These are phyloP conservation scores for Yponomeuta cagnagella DNA, from an alignment of 2,888 invertebrate species.

Conservation along the genomic window DNA sequence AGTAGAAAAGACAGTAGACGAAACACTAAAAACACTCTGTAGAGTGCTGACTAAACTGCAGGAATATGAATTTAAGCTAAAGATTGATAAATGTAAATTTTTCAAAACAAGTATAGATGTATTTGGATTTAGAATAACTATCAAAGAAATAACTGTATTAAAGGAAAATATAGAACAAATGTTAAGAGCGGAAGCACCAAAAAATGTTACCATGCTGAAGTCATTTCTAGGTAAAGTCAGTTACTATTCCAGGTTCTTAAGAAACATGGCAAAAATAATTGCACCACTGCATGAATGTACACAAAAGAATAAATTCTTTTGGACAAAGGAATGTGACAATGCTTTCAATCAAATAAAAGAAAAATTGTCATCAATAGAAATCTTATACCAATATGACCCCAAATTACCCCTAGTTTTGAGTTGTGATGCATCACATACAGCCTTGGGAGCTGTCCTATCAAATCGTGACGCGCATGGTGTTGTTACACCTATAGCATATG, in stretches of 20 bases:
- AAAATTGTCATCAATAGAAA: conserved; percentile 11
- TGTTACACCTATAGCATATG: not conserved
- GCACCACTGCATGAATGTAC: conserved; percentile 18
- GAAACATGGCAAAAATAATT: conserved; percentile 17
- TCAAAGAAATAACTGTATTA: not conserved
- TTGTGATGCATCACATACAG: conserved; percentile 2
- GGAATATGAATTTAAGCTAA: not conserved
- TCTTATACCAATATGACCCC: conserved; percentile 1
- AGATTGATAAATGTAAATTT: not conserved
- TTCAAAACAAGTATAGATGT: not conserved
- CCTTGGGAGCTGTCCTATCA: not conserved
- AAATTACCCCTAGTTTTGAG: not conserved
- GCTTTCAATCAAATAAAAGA: conserved; percentile 16
- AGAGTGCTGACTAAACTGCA: conserved; percentile 14
- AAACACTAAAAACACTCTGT: conserved; percentile 12
- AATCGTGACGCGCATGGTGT: not conserved
- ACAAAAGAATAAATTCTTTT: conserved; percentile 15
- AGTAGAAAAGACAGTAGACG: conserved; percentile 11
- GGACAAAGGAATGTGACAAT: conserved; percentile 15
- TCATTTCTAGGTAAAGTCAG: conserved; percentile 2
- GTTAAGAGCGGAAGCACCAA: not conserved
- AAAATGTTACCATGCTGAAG: not conserved
- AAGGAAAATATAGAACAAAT: not conserved
- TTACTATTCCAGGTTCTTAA: conserved; percentile 17
- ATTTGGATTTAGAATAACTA: not conserved